These are phyloP conservation scores for Eucera pruinosa DNA, from an alignment of 2,888 invertebrate species.

Conservation along the genomic window DNA sequence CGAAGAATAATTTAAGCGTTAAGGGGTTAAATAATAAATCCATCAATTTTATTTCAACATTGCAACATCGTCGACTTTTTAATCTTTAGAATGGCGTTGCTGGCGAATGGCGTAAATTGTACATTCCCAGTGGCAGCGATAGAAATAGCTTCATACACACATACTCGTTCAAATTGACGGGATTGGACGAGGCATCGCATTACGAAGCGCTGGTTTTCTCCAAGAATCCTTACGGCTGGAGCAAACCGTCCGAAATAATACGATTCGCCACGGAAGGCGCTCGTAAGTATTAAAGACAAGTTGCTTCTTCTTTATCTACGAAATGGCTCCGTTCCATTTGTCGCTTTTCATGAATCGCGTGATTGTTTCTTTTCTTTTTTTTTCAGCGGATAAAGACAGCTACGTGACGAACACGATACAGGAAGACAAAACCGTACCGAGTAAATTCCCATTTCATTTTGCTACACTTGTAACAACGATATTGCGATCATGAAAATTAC, in stretches of 20 bases:
- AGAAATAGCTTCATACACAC: conserved; percentile 90
- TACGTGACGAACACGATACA: conserved; percentile 52
- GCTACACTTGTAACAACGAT: too few species aligned
- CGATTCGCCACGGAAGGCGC: conserved; percentile 92
- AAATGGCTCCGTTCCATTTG: not conserved
- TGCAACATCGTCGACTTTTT: not conserved
- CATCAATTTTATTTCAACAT: not conserved
- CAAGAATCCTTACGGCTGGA: conserved; percentile 94
- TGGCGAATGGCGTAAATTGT: conserved; percentile 88
- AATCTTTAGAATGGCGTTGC: conserved; percentile 59
- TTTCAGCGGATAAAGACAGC: conserved; percentile 35
- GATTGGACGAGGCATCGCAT: conserved; percentile 89
- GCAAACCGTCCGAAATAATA: conserved; percentile 90
- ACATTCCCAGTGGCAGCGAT: conserved; percentile 86
- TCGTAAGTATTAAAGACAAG: conserved; percentile 85
- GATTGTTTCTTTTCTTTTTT: conserved; percentile 1
- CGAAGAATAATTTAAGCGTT: too few species aligned
- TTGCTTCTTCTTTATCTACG: not conserved
- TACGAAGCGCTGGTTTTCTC: conserved; percentile 93
- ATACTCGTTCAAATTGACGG: conserved; percentile 90
- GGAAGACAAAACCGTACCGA: conserved; percentile 40
- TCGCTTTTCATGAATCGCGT: too few species aligned
- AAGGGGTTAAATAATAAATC: too few species aligned
- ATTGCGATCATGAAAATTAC: too few species aligned
- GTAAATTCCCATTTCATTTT: conserved; percentile 23